Evolutionary conservation across 2,113 vertebrate species (phyloP).

Genomic region (Sinocyclocheilus rhinocerous): DNA sequence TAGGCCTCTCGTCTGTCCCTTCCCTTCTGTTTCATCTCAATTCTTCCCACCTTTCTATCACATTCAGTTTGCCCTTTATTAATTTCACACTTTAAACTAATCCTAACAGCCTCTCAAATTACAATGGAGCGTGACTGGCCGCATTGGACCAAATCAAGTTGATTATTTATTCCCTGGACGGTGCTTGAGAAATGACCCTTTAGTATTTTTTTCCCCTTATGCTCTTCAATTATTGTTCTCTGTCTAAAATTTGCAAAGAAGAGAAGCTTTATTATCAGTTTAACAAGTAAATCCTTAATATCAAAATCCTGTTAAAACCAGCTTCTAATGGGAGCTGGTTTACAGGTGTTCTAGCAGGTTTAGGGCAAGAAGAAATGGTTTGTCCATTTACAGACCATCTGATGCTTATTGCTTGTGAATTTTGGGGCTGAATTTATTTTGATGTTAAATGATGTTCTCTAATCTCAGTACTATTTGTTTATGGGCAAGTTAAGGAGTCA

Average conservation of each 20-base stretch:
- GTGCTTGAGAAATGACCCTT: slow-evolving; percentile 11
- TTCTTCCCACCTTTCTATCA: slow-evolving; percentile 25
- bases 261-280: neutral
- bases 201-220: neutral
- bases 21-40: slow-evolving; percentile 11
- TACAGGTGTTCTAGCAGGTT: too few species aligned
- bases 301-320: neutral
- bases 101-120: slow-evolving; percentile 60
- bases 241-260: neutral
- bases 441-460: too few species aligned
- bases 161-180: slow-evolving; percentile 34
- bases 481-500: too few species aligned
- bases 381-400: neutral
- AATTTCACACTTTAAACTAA: slow-evolving; percentile 60
- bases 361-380: neutral
- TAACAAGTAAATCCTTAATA: too few species aligned
- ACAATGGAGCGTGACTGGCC: slow-evolving; percentile 58
- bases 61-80: slow-evolving; percentile 46
- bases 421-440: too few species aligned
- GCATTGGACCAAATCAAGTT: slow-evolving; percentile 31
- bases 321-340: neutral
- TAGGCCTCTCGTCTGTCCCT: slow-evolving; percentile 25
- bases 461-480: too few species aligned
- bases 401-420: neutral
- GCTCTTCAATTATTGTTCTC: neutral